Evolutionary conservation across 2,113 vertebrate genomes (phyloP).

Genomic region (Oreotrochilus melanogaster): DNA sequence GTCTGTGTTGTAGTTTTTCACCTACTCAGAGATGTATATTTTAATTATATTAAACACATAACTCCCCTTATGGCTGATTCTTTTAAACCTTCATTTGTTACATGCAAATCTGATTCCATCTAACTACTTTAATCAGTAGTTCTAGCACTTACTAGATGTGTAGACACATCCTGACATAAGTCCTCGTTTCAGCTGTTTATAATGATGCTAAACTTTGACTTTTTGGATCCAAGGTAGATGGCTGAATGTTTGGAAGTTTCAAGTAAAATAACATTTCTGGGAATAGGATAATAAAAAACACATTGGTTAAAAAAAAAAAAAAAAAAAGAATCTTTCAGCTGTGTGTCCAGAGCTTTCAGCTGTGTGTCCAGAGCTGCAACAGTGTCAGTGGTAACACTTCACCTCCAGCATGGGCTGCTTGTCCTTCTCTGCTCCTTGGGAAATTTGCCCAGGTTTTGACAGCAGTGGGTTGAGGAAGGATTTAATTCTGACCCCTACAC

Average conservation of each 20-base stretch:
- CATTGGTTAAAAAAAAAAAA: not conserved
- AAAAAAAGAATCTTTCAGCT: not conserved
- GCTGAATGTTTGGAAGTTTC: not conserved
- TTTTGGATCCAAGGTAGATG: not conserved
- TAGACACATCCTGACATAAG: not conserved
- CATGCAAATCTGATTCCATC: not conserved
- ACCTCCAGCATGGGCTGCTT: not conserved
- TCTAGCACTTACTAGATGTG: fast-evolving
- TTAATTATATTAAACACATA: not conserved
- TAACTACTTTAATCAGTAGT: not conserved
- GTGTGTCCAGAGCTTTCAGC: not conserved
- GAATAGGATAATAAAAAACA: not conserved
- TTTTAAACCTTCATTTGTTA: not conserved
- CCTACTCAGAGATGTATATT: not conserved
- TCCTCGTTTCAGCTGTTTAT: not conserved
- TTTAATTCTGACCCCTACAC: not conserved
- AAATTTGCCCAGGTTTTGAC: not conserved
- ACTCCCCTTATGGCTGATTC: not conserved
- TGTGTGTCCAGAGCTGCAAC: not conserved
- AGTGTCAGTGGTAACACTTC: not conserved
- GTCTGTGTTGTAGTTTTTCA: not conserved
- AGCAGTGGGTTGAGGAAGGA: not conserved
- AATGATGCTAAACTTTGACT: not conserved
- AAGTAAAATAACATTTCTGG: not conserved
- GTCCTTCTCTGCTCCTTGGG: not conserved